A percentile compares a stretch with the other conserved stretches of the same genome.
Conservation (phyloP, 2,888 invertebrate species). For the Globia sparganii region DNA sequence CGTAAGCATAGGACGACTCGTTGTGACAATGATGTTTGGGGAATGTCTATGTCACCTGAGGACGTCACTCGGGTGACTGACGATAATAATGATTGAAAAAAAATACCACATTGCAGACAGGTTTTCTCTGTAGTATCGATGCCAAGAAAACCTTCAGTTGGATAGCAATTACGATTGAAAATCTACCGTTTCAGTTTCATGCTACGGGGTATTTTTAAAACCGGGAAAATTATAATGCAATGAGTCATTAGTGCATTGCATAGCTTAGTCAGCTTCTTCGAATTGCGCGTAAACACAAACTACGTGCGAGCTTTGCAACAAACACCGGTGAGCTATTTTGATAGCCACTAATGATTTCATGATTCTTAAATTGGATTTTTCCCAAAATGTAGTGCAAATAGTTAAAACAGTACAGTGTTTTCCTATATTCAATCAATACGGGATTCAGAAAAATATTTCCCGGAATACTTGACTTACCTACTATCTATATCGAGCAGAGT, state of each 20-base stretch:
- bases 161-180: not conserved
- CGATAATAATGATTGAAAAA: too few relatives aligned
- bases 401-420: not conserved
- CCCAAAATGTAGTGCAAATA: not conserved
- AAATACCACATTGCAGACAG: not conserved
- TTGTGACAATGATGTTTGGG: not conserved
- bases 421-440: not conserved
- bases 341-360: not conserved
- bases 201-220: conserved; percentile 41
- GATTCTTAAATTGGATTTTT: not conserved
- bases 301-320: not conserved
- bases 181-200: not conserved
- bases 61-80: too few relatives aligned
- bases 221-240: conserved; percentile 12
- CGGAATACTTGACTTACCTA: not conserved
- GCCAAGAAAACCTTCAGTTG: not conserved
- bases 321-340: conserved; percentile 7
- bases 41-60: not conserved
- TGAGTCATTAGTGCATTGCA: conserved; percentile 38
- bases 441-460: not conserved
- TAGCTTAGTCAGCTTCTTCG: conserved; percentile 28
- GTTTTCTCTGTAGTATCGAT: not conserved
- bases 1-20: too few relatives aligned
- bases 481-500: not conserved
- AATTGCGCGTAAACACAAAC: conserved; percentile 23